phyloP scores from a whole-genome alignment of 2,113 vertebrate species.

The Lagenorhynchus albirostris region DNA sequence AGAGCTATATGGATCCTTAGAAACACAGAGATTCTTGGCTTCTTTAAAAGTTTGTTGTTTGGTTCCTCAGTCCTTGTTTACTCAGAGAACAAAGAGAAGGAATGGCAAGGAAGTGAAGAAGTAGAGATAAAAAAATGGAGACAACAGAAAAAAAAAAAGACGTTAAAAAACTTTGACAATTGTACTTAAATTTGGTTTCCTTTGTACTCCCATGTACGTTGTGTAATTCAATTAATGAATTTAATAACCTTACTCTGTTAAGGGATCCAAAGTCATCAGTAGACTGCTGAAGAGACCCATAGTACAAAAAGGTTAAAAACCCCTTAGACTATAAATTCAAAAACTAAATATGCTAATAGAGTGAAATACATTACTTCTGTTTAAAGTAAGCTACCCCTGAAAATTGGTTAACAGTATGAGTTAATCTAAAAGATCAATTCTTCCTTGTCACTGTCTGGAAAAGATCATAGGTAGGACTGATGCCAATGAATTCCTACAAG shows the following conservation, averaged over 20 bases:
- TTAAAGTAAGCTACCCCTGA: not conserved
- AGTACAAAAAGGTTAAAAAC: not conserved
- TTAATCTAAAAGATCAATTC: not conserved
- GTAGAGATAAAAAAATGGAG: not conserved
- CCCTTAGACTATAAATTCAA: not conserved
- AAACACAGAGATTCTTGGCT: not conserved
- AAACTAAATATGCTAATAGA: not conserved
- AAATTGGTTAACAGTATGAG: not conserved
- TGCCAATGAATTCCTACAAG: not conserved
- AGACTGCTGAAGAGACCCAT: not conserved
- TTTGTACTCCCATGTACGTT: not conserved
- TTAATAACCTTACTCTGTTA: not conserved
- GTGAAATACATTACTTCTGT: not conserved
- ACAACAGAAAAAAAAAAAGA: not conserved
- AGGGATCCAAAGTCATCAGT: not conserved
- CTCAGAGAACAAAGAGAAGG: not conserved
- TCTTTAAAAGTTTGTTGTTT: not conserved
- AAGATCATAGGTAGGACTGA: not conserved
- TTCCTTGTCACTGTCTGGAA: not conserved
- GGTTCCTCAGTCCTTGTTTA: not conserved
- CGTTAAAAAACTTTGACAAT: not conserved
- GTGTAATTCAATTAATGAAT: slow-evolving; percentile 6
- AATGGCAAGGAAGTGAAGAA: not conserved
- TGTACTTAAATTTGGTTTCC: not conserved
- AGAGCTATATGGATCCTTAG: not conserved